phyloP scores from a whole-genome alignment of 2,113 vertebrate species.

The Pelusios castaneus region DNA sequence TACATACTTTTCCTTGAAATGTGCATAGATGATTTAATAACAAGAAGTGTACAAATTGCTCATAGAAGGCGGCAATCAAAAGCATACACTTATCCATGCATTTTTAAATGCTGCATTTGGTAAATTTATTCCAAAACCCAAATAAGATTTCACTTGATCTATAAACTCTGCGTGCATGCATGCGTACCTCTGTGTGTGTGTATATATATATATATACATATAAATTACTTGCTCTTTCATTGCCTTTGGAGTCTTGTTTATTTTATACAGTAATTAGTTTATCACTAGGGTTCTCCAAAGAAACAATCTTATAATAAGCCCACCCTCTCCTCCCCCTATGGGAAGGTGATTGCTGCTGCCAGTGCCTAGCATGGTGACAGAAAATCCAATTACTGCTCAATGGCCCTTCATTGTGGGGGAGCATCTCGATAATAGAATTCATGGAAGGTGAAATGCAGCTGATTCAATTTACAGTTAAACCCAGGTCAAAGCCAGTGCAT shows the following conservation, averaged over 20 bases:
- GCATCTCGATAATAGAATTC: neutral
- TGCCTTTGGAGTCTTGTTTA: neutral
- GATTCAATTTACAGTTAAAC: neutral
- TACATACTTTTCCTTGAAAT: neutral
- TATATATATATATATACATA: too few species aligned
- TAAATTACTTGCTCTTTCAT: neutral
- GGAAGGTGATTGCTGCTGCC: neutral
- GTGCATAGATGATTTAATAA: neutral
- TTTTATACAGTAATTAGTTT: neutral
- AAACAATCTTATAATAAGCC: neutral
- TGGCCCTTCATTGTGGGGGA: neutral
- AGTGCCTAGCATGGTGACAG: neutral
- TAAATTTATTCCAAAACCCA: neutral
- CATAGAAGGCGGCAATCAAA: neutral
- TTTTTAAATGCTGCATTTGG: neutral
- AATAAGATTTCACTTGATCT: neutral
- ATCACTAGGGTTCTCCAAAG: neutral
- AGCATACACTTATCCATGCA: neutral
- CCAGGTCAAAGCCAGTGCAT: neutral
- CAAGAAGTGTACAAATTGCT: too few species aligned
- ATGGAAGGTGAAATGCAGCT: neutral
- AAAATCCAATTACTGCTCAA: neutral
- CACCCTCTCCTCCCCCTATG: neutral
- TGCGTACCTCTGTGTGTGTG: too few species aligned
- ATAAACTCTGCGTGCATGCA: too few species aligned